phyloP scores from a whole-genome alignment of 2,888 invertebrate species.

The Troglohyphantes excavatus region DNA sequence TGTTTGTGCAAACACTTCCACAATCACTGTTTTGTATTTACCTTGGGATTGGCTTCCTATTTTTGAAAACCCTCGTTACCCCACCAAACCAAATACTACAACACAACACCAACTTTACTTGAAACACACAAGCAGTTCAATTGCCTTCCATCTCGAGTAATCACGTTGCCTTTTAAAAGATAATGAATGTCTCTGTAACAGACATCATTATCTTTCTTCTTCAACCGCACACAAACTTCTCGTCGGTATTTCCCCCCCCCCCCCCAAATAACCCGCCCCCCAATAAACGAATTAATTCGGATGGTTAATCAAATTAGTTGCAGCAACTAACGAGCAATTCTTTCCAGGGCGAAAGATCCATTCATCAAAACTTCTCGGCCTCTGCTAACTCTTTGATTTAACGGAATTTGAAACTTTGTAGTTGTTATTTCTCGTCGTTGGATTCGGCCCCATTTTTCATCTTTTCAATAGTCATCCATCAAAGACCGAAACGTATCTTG shows the following conservation, averaged over 20 bases:
- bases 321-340: background rate
- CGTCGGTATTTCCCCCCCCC: background rate
- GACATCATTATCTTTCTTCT: background rate
- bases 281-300: conserved; percentile 1
- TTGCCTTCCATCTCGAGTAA: too few relatives aligned
- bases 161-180: too few relatives aligned
- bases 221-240: background rate
- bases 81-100: too few relatives aligned
- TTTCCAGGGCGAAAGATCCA: background rate
- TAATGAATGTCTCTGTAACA: background rate
- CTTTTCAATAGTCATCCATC: background rate
- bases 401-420: background rate
- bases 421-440: too few relatives aligned
- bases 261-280: background rate
- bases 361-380: background rate
- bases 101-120: too few relatives aligned
- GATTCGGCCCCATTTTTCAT: conserved; percentile 14
- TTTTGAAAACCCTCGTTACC: too few relatives aligned
- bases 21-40: too few relatives aligned
- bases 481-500: background rate
- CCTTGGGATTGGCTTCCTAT: too few relatives aligned
- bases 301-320: conserved; percentile 1
- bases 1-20: too few relatives aligned
- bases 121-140: too few relatives aligned
- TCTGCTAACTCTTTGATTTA: background rate